A percentile compares a stretch with the other conserved stretches of the same genome.
These are phyloP conservation scores for Notothenia coriiceps DNA, from an alignment of 2,113 vertebrate genomes.

Conservation along the genomic window DNA sequence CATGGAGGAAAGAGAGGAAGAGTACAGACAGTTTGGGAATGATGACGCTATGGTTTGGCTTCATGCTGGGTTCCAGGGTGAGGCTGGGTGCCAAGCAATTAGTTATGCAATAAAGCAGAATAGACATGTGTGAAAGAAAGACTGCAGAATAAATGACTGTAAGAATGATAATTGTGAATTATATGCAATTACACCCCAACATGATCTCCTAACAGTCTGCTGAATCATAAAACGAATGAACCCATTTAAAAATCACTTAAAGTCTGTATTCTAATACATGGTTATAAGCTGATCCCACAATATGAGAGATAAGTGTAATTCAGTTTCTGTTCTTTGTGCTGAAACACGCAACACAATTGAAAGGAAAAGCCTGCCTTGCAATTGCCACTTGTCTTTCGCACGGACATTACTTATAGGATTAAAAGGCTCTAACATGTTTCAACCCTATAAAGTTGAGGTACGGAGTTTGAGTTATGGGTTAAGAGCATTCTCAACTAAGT, in stretches of 20 bases:
- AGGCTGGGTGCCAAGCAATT: slow-evolving; percentile 45
- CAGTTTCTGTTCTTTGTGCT: background rate
- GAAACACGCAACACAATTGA: slow-evolving; percentile 18
- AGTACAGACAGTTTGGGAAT: slow-evolving; percentile 26
- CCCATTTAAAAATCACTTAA: slow-evolving; percentile 8
- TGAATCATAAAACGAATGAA: background rate
- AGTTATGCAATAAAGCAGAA: slow-evolving; percentile 61
- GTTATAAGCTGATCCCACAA: slow-evolving; percentile 18
- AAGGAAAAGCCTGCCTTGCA: background rate
- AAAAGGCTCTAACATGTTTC: background rate
- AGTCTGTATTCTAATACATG: background rate
- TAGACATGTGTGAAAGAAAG: slow-evolving; percentile 44
- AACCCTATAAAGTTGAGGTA: background rate
- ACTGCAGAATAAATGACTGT: slow-evolving; percentile 12
- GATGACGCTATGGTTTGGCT: slow-evolving; percentile 50
- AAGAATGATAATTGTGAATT: slow-evolving; percentile 38
- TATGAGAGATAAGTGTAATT: slow-evolving; percentile 18
- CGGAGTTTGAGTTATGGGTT: background rate
- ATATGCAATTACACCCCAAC: slow-evolving; percentile 30
- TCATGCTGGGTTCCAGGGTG: slow-evolving; percentile 14
- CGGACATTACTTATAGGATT: background rate
- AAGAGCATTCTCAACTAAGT: background rate
- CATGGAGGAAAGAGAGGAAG: slow-evolving; percentile 1
- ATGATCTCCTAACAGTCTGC: slow-evolving; percentile 20
- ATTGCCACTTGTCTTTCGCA: slow-evolving; percentile 1